A percentile compares a stretch with the other conserved stretches of the same genome.
Conservation (phyloP, 2,888 invertebrate genomes). For the Calameuta pallipes region DNA sequence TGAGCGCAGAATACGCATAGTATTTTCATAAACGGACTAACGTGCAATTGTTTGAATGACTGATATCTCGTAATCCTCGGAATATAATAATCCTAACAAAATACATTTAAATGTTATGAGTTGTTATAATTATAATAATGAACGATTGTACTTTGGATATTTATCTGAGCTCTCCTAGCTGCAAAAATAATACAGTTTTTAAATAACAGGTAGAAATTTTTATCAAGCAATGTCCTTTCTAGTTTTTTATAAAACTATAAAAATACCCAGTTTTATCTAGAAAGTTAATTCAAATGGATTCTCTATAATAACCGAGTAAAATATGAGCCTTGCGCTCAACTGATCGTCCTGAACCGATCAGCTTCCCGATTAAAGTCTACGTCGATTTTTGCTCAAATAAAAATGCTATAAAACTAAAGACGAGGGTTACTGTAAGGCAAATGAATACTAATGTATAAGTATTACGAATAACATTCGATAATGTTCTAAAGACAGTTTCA, state of each 20-base stretch:
- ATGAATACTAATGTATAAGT: not conserved
- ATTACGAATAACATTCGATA: not conserved
- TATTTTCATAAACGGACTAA: not conserved
- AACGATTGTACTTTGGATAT: conserved; percentile 12
- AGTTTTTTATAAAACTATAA: conserved; percentile 7
- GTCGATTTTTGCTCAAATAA: not conserved
- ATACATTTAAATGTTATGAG: not conserved
- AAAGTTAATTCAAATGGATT: not conserved
- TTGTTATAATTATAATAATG: conserved; percentile 4
- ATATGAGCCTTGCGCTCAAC: not conserved
- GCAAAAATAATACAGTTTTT: not conserved
- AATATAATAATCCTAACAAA: not conserved
- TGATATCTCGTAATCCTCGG: not conserved
- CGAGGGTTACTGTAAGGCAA: not conserved
- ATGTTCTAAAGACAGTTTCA: not conserved
- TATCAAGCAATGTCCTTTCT: not conserved
- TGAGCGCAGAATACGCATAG: not conserved
- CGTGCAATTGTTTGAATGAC: not conserved
- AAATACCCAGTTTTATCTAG: not conserved
- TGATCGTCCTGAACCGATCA: not conserved
- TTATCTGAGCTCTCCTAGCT: not conserved
- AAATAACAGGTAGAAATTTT: not conserved
- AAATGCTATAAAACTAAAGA: not conserved
- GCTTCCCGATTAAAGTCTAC: not conserved
- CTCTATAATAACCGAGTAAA: not conserved